Base-by-base conservation (phyloP, 1,140 invertebrate genomes). In the Laodelphax striatellus region DNA sequence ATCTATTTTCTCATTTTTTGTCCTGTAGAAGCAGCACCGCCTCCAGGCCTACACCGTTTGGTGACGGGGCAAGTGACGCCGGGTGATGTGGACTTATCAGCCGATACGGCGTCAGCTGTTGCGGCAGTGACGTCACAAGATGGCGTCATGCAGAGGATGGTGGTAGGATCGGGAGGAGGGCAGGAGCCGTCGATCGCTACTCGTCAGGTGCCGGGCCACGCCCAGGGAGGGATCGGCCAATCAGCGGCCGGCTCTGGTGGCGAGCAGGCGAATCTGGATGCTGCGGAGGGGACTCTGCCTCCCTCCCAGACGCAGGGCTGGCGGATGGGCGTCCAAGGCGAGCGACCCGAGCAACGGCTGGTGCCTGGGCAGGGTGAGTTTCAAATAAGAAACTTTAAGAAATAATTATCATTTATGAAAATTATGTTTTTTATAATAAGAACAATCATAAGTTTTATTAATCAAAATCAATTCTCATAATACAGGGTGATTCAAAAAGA, bases 51-150 rank as follows among this genome's bases (percentile, higher is more conserved):
- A 38, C 62, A 68, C 55, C 52, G 68, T 17, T 46, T 70, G 58
- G 67, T 70, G 22, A 67, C 67, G 16, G 68, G 68, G 13, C 68
- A 70, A 31, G 60, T 34, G 34, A 57, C 42, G 21, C 52, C 13
- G 55, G 50, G 46, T 17, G 46, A 22, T 1, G 8, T 10, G 46
- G 46, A 9, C 34, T 38, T 6, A 6, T 28, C 24, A 28, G 2
- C 34, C 4, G 34, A 5, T 58, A 63, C 16, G 54, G 50, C 14
- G 31, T 42, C 34, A 5, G 14, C 21, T 16, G 44, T 44, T 21
- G 6, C n/a, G 56, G 42, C 13, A 1, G 42, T 50, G 13, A 38
- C 34, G 11, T 38, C 34, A 38, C 34, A 38, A 11, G 34, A 58
- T 42, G 41, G 50, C 42, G 31, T 43, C 14, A 56, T 61, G 53